These are phyloP conservation scores for Meandrina meandrites DNA, from an alignment of 92 coral and sea anemone genomes.

Conservation along the genomic window DNA sequence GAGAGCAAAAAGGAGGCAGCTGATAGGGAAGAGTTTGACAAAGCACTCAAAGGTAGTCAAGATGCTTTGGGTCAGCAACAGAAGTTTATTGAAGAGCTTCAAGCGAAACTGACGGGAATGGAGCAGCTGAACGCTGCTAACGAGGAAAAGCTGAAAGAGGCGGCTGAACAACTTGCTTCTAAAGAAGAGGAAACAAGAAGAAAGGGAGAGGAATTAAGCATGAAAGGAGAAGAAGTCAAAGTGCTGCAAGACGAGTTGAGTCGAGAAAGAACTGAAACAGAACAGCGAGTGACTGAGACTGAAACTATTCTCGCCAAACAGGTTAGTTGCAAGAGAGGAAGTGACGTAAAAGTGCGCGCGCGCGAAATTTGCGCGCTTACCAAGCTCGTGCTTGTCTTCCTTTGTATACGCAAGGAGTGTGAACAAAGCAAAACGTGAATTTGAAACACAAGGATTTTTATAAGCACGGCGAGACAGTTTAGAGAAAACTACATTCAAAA, in stretches of 20 bases:
- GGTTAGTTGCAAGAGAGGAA: slow-evolving; percentile 11
- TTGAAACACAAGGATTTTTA: background rate
- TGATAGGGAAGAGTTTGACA: slow-evolving; percentile 49
- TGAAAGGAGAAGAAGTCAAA: slow-evolving; percentile 65
- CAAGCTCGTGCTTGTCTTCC: background rate
- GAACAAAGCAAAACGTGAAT: background rate
- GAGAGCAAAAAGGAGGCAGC: slow-evolving; percentile 45
- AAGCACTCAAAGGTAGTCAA: slow-evolving; percentile 57
- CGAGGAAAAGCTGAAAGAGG: slow-evolving; percentile 43
- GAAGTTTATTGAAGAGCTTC: slow-evolving; percentile 39
- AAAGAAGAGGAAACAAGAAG: slow-evolving; percentile 46
- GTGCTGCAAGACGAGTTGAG: slow-evolving; percentile 63
- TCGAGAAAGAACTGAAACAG: slow-evolving; percentile 58
- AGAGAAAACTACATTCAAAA: background rate
- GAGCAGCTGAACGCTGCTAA: slow-evolving; percentile 30
- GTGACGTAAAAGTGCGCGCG: slow-evolving; percentile 17
- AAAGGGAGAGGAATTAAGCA: slow-evolving; percentile 31
- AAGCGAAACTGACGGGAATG: slow-evolving; percentile 42
- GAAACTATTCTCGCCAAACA: slow-evolving; percentile 20
- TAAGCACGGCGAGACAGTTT: background rate
- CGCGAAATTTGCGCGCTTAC: background rate
- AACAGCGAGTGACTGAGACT: slow-evolving; percentile 29
- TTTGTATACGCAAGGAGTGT: slow-evolving; percentile 1
- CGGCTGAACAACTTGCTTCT: slow-evolving; percentile 28
- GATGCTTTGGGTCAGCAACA: slow-evolving; percentile 35